These are phyloP conservation scores for Prunella strophiata DNA, from an alignment of 2,797 vertebrate genomes.

Conservation along the genomic window DNA sequence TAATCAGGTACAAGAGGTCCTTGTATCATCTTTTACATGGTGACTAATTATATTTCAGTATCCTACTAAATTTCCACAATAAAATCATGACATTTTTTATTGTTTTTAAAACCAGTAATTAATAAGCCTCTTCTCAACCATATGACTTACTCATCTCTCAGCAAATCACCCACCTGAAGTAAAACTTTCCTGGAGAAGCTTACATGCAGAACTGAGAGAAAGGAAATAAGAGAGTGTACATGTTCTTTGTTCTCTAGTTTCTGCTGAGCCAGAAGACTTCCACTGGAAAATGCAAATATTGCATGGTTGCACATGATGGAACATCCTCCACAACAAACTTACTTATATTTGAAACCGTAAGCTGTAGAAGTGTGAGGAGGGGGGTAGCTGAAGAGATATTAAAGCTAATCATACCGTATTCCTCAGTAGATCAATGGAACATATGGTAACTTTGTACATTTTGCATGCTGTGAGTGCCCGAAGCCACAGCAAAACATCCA, in stretches of 20 bases:
- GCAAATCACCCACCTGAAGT: neutral
- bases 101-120: neutral
- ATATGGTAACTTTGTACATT: slow-evolving; percentile 29
- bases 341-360: neutral
- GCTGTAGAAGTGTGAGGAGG: neutral
- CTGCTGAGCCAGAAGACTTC: neutral
- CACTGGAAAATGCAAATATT: neutral
- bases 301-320: neutral
- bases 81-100: neutral
- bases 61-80: neutral
- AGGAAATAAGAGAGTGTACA: rapidly evolving
- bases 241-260: neutral
- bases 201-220: neutral
- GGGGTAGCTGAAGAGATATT: neutral
- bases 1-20: neutral
- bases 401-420: slow-evolving; percentile 31
- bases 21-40: neutral
- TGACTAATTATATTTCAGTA: neutral
- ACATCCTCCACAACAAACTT: neutral
- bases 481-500: slow-evolving; percentile 45
- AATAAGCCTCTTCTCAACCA: neutral
- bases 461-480: slow-evolving; percentile 17
- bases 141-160: neutral
- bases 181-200: neutral
- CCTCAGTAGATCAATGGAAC: slow-evolving; percentile 30